These are phyloP conservation scores for Pangasius larnaudii DNA, from an alignment of 2,797 vertebrate genomes.

Conservation along the genomic window DNA sequence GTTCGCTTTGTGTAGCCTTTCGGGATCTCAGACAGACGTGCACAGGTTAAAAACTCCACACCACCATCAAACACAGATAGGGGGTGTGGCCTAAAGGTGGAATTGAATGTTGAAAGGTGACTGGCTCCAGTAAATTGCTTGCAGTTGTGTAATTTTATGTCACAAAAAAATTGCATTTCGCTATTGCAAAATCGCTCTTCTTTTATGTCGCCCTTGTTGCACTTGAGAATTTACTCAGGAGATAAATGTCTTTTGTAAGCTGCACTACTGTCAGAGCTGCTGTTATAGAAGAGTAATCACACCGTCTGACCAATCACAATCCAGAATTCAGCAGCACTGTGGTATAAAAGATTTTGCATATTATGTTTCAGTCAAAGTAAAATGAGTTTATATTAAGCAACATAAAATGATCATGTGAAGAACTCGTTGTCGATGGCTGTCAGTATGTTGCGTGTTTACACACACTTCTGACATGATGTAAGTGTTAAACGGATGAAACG, in stretches of 20 bases:
- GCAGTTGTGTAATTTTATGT: not conserved
- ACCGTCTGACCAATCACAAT: not conserved
- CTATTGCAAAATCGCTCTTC: not conserved
- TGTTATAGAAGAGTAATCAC: not conserved
- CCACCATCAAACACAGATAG: no score
- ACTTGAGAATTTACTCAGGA: not conserved
- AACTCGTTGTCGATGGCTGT: not conserved
- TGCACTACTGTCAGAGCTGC: not conserved
- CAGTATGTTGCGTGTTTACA: not conserved
- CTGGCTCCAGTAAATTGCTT: not conserved
- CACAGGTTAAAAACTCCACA: not conserved
- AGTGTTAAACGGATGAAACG: not conserved
- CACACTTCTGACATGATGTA: not conserved
- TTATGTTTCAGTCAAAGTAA: no score
- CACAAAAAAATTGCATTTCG: not conserved
- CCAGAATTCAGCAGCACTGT: not conserved
- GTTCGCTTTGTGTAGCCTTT: not conserved
- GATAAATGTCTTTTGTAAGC: not conserved
- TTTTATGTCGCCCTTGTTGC: not conserved
- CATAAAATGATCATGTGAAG: not conserved
- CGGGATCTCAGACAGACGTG: not conserved
- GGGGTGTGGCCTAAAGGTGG: not conserved
- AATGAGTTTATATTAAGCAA: not conserved
- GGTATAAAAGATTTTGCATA: not conserved
- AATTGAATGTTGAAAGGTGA: not conserved